Evolutionary conservation across 2,113 vertebrate genomes (phyloP).

Genomic region (Euleptes europaea): DNA sequence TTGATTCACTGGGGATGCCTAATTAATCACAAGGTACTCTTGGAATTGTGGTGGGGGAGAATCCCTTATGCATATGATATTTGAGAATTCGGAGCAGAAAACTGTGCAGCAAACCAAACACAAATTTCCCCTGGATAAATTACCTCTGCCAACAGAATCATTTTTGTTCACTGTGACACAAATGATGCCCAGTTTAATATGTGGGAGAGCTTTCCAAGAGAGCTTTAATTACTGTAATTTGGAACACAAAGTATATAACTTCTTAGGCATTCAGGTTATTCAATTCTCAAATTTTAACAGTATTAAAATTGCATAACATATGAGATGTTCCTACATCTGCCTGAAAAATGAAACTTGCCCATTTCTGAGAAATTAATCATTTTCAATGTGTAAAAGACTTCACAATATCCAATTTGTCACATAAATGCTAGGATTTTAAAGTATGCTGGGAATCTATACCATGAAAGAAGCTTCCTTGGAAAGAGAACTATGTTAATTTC

Average conservation of each 20-base stretch:
- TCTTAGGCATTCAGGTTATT: conserved; percentile 35
- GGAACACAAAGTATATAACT: conserved; percentile 44
- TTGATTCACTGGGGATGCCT: too few species aligned
- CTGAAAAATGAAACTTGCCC: conserved; percentile 40
- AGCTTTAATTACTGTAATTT: conserved; percentile 55
- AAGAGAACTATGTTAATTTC: conserved; percentile 51
- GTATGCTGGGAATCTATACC: conserved; percentile 21
- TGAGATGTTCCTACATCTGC: conserved; percentile 45
- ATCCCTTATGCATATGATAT: too few species aligned
- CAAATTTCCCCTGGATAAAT: too few species aligned
- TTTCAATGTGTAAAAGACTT: conserved; percentile 38
- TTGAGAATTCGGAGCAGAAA: too few species aligned
- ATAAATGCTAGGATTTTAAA: conserved; percentile 31
- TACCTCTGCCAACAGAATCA: conserved; percentile 13
- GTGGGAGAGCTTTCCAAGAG: conserved; percentile 35
- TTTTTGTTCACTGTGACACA: conserved; percentile 46
- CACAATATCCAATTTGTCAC: conserved; percentile 42
- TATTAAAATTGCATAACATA: conserved; percentile 34
- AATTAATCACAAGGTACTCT: too few species aligned
- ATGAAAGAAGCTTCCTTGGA: conserved; percentile 48
- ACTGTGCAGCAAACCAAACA: too few species aligned
- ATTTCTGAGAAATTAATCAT: conserved; percentile 47
- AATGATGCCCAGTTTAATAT: conserved; percentile 49
- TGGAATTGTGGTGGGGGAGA: too few species aligned
- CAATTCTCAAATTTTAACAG: conserved; percentile 17